These are phyloP conservation scores for Plumapathes pennacea DNA, from an alignment of 92 coral and sea anemone genomes.

Conservation along the genomic window DNA sequence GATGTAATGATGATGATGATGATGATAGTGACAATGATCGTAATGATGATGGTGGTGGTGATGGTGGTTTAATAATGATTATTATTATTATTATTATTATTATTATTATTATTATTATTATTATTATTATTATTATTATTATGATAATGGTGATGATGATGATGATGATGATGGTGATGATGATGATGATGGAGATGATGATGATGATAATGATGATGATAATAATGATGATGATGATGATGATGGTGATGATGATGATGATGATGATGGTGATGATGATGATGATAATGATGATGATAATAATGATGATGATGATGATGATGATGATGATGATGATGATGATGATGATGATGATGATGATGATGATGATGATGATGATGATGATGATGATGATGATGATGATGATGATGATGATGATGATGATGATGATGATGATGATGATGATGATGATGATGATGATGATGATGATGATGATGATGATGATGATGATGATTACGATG, in stretches of 20 bases:
- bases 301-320: conserved; percentile 1
- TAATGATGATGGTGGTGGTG: too few relatives aligned
- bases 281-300: background rate
- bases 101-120: too few relatives aligned
- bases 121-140: too few relatives aligned
- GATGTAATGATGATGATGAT: too few relatives aligned
- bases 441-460: conserved; percentile 1
- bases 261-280: background rate
- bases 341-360: conserved; percentile 1
- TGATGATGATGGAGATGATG: too few relatives aligned
- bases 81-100: too few relatives aligned
- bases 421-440: conserved; percentile 1
- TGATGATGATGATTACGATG: conserved; percentile 1
- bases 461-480: conserved; percentile 1
- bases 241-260: background rate
- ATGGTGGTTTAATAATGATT: too few relatives aligned
- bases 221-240: background rate
- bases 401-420: conserved; percentile 1
- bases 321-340: conserved; percentile 1
- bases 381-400: conserved; percentile 1
- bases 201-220: too few relatives aligned
- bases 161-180: too few relatives aligned
- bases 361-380: conserved; percentile 1
- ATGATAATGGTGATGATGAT: too few relatives aligned
- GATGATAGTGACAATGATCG: too few relatives aligned